Percentiles rank a stretch among this genome's conserved stretches.
Evolutionary conservation across 1,140 invertebrate species (phyloP).

Genomic region (Danaus plexippus): DNA sequence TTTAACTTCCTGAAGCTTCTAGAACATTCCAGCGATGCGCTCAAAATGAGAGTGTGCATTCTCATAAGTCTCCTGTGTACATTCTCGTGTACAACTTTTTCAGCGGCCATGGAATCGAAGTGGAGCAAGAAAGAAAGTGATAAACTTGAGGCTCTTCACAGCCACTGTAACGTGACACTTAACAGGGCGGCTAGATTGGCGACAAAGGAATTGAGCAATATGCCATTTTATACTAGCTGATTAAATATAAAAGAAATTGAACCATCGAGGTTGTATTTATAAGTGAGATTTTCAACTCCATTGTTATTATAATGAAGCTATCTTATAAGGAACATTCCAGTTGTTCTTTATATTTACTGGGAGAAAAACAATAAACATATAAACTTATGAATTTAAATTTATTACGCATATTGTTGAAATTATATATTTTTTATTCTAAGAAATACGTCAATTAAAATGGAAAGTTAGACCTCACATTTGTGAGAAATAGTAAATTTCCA

Average conservation of each 20-base stretch:
- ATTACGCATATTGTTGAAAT: too few species aligned
- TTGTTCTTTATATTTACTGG: too few species aligned
- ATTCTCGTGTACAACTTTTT: conserved; percentile 76
- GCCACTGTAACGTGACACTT: conserved; percentile 61
- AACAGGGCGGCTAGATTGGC: conserved; percentile 62
- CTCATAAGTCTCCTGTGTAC: conserved; percentile 77
- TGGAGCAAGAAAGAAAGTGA: conserved; percentile 63
- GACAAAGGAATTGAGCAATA: conserved; percentile 61
- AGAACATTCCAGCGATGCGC: conserved; percentile 73
- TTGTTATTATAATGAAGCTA: too few species aligned
- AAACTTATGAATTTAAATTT: too few species aligned
- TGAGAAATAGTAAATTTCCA: background rate
- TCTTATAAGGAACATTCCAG: too few species aligned
- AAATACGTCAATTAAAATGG: background rate
- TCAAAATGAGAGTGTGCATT: conserved; percentile 78
- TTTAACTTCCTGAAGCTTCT: conserved; percentile 75
- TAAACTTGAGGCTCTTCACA: conserved; percentile 52
- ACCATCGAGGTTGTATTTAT: too few species aligned
- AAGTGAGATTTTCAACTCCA: too few species aligned
- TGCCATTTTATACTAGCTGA: conserved; percentile 65
- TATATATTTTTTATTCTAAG: too few species aligned
- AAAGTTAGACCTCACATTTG: background rate
- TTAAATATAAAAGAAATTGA: background rate
- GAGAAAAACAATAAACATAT: too few species aligned
- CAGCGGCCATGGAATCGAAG: conserved; percentile 75